Evolutionary conservation across 1,140 invertebrate genomes (phyloP).

Genomic region (Musca vetustissima): DNA sequence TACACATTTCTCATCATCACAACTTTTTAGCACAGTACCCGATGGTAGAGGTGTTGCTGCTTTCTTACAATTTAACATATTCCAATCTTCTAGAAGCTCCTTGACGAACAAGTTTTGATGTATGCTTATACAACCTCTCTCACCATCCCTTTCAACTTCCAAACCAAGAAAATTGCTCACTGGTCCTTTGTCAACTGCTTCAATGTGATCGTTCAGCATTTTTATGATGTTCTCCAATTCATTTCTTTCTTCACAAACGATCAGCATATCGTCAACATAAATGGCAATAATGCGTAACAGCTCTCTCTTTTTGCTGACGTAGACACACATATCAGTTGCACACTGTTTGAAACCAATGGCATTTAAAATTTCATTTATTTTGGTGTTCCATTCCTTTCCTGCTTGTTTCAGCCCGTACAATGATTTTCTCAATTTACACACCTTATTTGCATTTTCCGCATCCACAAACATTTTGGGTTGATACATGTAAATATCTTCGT

Average conservation of each 20-base stretch:
- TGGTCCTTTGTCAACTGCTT: neutral
- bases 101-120: neutral
- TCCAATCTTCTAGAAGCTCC: neutral
- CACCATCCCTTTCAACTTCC: neutral
- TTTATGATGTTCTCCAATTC: neutral
- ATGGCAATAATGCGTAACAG: neutral
- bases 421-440: constrained; percentile 5
- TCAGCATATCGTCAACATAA: neutral
- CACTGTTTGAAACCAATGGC: constrained; percentile 17
- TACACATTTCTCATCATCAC: constrained; percentile 14
- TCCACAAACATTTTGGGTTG: constrained; percentile 46
- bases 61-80: neutral
- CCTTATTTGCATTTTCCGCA: neutral
- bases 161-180: neutral
- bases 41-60: constrained; percentile 15
- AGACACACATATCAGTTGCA: constrained; percentile 28
- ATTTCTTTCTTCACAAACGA: neutral
- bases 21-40: constrained; percentile 13
- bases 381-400: constrained; percentile 39
- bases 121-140: neutral
- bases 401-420: constrained; percentile 52
- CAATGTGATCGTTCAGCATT: neutral
- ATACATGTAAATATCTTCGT: constrained; percentile 56
- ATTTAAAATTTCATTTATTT: neutral
- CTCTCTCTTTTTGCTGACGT: neutral